Evolutionary conservation across 2,113 vertebrate genomes (phyloP), one percentile per base, ranked within the genome.

Genomic region (Corapipo altera): DNA sequence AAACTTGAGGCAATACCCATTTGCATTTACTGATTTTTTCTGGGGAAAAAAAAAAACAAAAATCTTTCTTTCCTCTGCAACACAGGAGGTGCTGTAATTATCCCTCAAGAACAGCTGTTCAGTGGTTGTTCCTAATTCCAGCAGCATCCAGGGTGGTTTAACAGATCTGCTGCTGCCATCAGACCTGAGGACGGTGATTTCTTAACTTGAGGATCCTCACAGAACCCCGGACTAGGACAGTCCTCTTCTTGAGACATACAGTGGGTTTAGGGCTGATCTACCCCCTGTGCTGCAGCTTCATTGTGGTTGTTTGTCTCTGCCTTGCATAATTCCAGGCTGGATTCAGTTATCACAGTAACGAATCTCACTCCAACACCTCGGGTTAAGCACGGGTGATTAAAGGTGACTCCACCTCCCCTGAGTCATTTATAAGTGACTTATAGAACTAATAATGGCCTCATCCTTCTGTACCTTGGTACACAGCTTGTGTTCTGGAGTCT

Each of bases 401-500:
- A 92, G 43, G 55, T 74, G 86, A 61, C 81, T 91, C 72, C 12
- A 0, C 70, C 82, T 92, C 85, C 75, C 91, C 66, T 0, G 49
- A 85, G 80, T 69, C 88, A 46, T 73, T 83, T 88, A 13, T 43
- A 79, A 83, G 86, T 93, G 96, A 95, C 80, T 81, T 88, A 96
- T 22, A 11, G 87, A 76, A 76, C 94, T 93, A 94, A 97, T 94
- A 95, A 96, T 48, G 59, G 93, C 93, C 91, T 70, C 89, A 94
- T 92, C 93, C 95, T 78, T 92, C 72, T 71, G 91, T 92, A 85
- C 84, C 87, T 66, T 15, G 70, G 67, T 89, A 91, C 95, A 90
- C 84, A 92, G 97, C 97, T 97, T 97, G 97, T 92, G 96, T 97
- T 97, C 96, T 92, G 18, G 58, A 96, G 96, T 80, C 82, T 95